phyloP scores from a whole-genome alignment of 35 echinoderm and acorn worm genomes.

The Apostichopus japonicus region DNA sequence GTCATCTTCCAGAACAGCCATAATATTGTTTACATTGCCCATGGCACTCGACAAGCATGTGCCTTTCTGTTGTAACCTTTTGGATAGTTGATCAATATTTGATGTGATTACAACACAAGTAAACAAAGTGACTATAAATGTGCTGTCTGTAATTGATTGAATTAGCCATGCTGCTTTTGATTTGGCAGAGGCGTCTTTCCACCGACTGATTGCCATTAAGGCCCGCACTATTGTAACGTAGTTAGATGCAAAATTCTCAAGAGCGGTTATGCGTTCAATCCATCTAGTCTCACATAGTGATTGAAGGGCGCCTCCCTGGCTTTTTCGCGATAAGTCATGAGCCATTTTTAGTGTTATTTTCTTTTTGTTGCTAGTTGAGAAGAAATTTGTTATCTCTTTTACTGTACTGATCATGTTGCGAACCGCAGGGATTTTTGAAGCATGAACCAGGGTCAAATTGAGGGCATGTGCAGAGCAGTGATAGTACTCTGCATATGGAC shows the following conservation, averaged over 20 bases:
- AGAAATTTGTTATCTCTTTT: too few relatives aligned
- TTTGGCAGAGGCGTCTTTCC: not conserved
- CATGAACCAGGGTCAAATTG: not conserved
- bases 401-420: too few relatives aligned
- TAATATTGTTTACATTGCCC: not conserved
- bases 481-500: constrained; percentile 5
- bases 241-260: constrained; percentile 4
- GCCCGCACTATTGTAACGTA: not conserved
- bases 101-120: not conserved
- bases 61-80: not conserved
- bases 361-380: too few relatives aligned
- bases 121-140: too few relatives aligned
- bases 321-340: not conserved
- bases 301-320: not conserved
- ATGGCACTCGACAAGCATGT: not conserved
- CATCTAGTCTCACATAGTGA: not conserved
- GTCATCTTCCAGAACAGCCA: constrained; percentile 1
- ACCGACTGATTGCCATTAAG: not conserved
- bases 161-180: too few relatives aligned
- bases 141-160: too few relatives aligned
- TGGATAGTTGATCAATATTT: constrained; percentile 5
- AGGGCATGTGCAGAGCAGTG: not conserved
- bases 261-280: not conserved
- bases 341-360: not conserved
- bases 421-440: too few relatives aligned